phyloP scores from a whole-genome alignment of 2,797 vertebrate species.

The Anguilla obscura region DNA sequence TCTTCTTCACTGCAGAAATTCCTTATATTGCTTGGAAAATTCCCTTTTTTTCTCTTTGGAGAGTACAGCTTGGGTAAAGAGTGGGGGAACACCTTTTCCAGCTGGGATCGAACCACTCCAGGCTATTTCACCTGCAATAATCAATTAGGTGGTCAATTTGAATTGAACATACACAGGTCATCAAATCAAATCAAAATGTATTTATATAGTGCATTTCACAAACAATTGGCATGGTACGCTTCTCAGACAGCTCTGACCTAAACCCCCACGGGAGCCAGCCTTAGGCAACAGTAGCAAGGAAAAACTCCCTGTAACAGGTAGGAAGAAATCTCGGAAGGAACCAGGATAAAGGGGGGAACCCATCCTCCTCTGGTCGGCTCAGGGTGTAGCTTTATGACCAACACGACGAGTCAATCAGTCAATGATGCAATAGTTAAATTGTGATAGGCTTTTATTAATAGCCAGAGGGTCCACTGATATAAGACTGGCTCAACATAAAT shows the following conservation, averaged over 20 bases:
- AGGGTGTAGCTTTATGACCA: too few relatives aligned
- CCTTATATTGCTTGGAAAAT: constrained; percentile 20
- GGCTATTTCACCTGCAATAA: background rate
- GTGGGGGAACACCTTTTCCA: background rate
- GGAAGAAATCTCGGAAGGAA: too few relatives aligned
- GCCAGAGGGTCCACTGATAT: background rate
- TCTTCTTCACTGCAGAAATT: constrained; percentile 6
- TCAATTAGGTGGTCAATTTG: background rate
- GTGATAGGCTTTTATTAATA: background rate
- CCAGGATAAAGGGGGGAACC: too few relatives aligned
- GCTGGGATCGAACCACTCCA: background rate
- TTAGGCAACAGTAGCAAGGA: too few relatives aligned
- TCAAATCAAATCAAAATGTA: too few relatives aligned
- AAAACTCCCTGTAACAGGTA: too few relatives aligned
- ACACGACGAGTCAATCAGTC: too few relatives aligned
- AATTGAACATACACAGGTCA: background rate
- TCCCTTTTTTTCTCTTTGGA: background rate
- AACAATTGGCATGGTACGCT: too few relatives aligned
- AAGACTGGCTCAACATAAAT: background rate
- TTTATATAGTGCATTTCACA: too few relatives aligned
- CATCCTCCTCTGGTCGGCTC: too few relatives aligned
- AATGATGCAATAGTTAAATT: background rate
- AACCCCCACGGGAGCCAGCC: too few relatives aligned
- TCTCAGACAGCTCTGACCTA: too few relatives aligned
- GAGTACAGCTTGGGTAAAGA: background rate